Evolutionary conservation across 2,888 invertebrate species (phyloP), one percentile per base, ranked within the genome.

Genomic region (Yponomeuta cagnagella): DNA sequence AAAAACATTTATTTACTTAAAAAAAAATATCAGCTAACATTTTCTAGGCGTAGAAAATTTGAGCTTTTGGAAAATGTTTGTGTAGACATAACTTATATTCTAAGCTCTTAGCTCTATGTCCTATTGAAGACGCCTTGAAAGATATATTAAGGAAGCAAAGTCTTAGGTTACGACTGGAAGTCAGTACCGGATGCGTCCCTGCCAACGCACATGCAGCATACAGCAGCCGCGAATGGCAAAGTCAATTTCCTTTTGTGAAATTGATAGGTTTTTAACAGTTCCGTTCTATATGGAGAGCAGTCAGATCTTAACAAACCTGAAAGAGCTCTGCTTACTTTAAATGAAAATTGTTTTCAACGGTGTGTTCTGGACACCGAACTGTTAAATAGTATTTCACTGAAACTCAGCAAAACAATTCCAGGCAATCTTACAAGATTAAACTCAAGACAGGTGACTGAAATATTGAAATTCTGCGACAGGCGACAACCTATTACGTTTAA

Each of bases 401-500:
- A 58, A 58, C 12, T 58, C 12, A 58, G 15, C 52, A 58, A 15
- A 58, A 58, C 15, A 58, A 58, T 58, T 43, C 15, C 12, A 58
- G 15, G 52, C 15, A 3, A 58, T 58, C 52, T 10, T 12, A 33
- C 65, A 33, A 31, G 30, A 5, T 12, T 65, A 58, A 68, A 48
- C 52, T 68, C 31, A 8, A 30, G 48, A 30, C 68, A 68, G 68
- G 68, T 52, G 68, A 12, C 48, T 43, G 37, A 52, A 52, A 68
- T 23, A 68, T 68, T 68, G 52, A 52, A 68, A 48, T 68, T 68
- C 30, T 5, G 31, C 68, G 48, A 58, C 9, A 48, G 31, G 23
- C 68, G 68, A 68, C 30, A 68, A 68, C 68, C 68, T 68, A 68
- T 68, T 68, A 68, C 68, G 68, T 48, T 52, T 68, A 52, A 68